A percentile compares a stretch with the other conserved stretches of the same genome.
Conservation (phyloP, 2,888 invertebrate genomes). For the Xylocampa areola region DNA sequence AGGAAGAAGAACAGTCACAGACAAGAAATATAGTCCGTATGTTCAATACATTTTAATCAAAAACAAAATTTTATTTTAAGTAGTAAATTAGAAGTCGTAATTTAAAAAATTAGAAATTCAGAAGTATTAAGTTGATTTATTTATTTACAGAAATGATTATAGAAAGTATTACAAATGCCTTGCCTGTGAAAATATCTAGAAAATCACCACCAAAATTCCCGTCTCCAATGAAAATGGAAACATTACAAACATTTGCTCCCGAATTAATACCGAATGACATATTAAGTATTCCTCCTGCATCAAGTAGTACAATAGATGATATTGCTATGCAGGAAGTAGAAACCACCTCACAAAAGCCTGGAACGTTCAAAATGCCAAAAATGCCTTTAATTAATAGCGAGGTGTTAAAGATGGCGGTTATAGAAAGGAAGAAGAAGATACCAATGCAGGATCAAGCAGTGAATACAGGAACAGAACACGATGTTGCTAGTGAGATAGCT, state of each 20-base stretch:
- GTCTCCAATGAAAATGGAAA: slow-evolving; percentile 76
- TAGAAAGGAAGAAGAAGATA: slow-evolving; percentile 59
- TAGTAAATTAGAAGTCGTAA: too few relatives aligned
- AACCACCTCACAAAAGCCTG: slow-evolving; percentile 45
- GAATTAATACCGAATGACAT: slow-evolving; percentile 75
- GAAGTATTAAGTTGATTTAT: too few relatives aligned
- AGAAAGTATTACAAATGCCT: slow-evolving; percentile 78
- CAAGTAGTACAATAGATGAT: slow-evolving; percentile 37
- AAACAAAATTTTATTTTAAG: too few relatives aligned
- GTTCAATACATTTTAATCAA: too few relatives aligned
- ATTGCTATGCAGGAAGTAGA: slow-evolving; percentile 49
- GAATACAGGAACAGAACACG: slow-evolving; percentile 76
- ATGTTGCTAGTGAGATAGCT: slow-evolving; percentile 79
- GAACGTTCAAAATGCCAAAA: slow-evolving; percentile 77
- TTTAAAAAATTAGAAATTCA: too few relatives aligned
- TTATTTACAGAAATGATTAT: slow-evolving; percentile 77
- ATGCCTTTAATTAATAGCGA: slow-evolving; percentile 83
- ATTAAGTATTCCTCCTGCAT: slow-evolving; percentile 58
- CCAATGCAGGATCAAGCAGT: slow-evolving; percentile 72
- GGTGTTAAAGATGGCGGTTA: slow-evolving; percentile 70
- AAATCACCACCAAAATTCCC: slow-evolving; percentile 69
- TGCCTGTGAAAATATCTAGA: slow-evolving; percentile 76
- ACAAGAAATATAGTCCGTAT: slow-evolving; percentile 80
- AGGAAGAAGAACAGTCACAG: slow-evolving; percentile 67
- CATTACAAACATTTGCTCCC: slow-evolving; percentile 74